Evolutionary conservation across 2,888 invertebrate species (phyloP).

Genomic region (Litoditis marina): DNA sequence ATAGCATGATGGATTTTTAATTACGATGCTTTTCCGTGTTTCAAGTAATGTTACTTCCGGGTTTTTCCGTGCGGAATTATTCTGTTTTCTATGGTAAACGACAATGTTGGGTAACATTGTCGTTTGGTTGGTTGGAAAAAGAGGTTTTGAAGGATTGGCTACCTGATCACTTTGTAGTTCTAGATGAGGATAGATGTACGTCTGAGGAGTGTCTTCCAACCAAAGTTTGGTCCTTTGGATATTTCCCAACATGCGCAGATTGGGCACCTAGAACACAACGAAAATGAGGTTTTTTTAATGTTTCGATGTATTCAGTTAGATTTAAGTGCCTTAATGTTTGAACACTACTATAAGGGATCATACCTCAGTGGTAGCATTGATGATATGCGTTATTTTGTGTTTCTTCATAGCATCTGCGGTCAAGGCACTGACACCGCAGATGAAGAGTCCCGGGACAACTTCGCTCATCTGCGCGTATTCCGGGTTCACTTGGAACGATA

Average conservation of each 20-base stretch:
- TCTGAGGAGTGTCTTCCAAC: constrained; percentile 59
- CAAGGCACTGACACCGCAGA: constrained; percentile 78
- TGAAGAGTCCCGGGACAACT: constrained; percentile 70
- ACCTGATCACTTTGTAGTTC: constrained; percentile 58
- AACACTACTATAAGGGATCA: not conserved
- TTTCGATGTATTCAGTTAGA: not conserved
- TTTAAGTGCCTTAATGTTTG: not conserved
- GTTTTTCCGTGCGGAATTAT: too few species aligned
- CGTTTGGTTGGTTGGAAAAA: too few species aligned
- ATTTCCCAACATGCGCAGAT: constrained; percentile 55
- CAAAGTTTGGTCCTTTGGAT: constrained; percentile 60
- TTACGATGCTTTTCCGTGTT: too few species aligned
- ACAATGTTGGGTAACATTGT: too few species aligned
- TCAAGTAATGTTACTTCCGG: too few species aligned
- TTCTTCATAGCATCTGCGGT: constrained; percentile 70
- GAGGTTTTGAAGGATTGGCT: not conserved
- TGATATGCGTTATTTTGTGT: constrained; percentile 74
- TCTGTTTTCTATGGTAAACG: too few species aligned
- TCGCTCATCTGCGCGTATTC: constrained; percentile 58
- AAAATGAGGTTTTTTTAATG: not conserved
- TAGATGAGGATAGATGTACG: constrained; percentile 56
- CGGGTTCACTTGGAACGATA: constrained; percentile 59
- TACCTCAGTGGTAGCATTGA: constrained; percentile 77
- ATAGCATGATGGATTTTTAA: too few species aligned
- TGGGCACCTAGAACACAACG: constrained; percentile 48